These are phyloP conservation scores for Phocides pigmalion DNA, from an alignment of 1,140 invertebrate genomes.

Conservation along the genomic window DNA sequence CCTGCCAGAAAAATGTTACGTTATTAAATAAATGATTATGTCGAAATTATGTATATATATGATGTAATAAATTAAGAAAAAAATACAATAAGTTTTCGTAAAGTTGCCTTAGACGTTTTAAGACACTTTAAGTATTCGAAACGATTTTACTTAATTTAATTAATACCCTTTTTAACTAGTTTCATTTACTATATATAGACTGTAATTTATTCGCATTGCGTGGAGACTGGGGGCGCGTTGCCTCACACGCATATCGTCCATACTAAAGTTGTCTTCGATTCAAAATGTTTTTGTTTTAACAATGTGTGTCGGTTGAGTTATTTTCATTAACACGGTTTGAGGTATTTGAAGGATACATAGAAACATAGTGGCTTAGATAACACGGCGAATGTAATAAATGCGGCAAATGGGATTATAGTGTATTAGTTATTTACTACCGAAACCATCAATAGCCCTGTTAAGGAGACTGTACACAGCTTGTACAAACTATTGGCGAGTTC, in stretches of 20 bases:
- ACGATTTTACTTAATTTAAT: conserved; percentile 58
- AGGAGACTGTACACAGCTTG: conserved; percentile 59
- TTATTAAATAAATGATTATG: conserved; percentile 73
- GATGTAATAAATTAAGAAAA: conserved; percentile 82
- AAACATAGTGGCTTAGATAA: conserved; percentile 67
- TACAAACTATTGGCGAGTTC: conserved; percentile 62
- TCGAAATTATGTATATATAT: conserved; percentile 83
- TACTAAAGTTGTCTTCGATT: conserved; percentile 30
- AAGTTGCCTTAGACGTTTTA: conserved; percentile 78
- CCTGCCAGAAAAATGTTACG: conserved; percentile 73
- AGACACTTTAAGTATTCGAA: conserved; percentile 62
- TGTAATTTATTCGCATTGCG: conserved; percentile 36
- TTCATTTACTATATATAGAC: conserved; percentile 38
- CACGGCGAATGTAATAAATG: conserved; percentile 60
- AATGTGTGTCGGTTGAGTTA: conserved; percentile 68
- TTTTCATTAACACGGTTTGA: conserved; percentile 75
- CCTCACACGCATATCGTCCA: conserved; percentile 13
- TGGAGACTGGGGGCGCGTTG: conserved; percentile 4
- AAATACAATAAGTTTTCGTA: conserved; percentile 80
- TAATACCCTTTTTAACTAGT: conserved; percentile 58
- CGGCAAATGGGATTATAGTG: conserved; percentile 76
- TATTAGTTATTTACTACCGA: conserved; percentile 59
- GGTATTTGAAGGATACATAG: conserved; percentile 65
- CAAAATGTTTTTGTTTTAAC: conserved; percentile 51
- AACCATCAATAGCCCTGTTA: conserved; percentile 46